phyloP scores from a whole-genome alignment of 2,888 invertebrate species.

The Scrobipalpa atriplicella region DNA sequence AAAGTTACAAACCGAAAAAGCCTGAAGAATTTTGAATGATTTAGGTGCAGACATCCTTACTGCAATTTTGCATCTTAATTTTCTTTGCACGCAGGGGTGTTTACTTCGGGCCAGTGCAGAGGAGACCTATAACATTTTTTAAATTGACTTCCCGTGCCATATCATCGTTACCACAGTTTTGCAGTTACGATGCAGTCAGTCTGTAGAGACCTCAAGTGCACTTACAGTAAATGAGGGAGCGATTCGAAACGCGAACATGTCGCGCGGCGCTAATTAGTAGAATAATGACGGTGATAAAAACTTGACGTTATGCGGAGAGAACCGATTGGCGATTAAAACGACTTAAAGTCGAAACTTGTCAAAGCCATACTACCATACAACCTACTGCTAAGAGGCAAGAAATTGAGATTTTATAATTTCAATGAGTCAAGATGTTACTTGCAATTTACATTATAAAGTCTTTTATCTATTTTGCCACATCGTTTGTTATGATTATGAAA shows the following conservation, averaged over 20 bases:
- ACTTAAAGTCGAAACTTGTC: neutral
- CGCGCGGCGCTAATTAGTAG: conserved; percentile 28
- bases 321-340: conserved; percentile 2
- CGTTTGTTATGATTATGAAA: no score
- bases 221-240: conserved; percentile 13
- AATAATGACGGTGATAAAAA: conserved; percentile 26
- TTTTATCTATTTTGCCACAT: no score
- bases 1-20: no score
- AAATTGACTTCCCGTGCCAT: no score
- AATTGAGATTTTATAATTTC: neutral
- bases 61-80: no score
- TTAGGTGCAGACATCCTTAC: no score
- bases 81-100: no score
- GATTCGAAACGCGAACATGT: conserved; percentile 25
- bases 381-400: neutral
- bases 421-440: no score
- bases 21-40: no score
- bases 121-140: no score
- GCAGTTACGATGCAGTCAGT: neutral
- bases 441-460: no score
- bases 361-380: neutral
- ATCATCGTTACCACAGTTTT: neutral
- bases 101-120: no score
- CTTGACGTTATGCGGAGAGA: neutral
- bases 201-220: neutral